Percentiles rank a stretch among this genome's conserved stretches.
phyloP scores from a whole-genome alignment of 2,797 vertebrate species.

The Chiroxiphia lanceolata region DNA sequence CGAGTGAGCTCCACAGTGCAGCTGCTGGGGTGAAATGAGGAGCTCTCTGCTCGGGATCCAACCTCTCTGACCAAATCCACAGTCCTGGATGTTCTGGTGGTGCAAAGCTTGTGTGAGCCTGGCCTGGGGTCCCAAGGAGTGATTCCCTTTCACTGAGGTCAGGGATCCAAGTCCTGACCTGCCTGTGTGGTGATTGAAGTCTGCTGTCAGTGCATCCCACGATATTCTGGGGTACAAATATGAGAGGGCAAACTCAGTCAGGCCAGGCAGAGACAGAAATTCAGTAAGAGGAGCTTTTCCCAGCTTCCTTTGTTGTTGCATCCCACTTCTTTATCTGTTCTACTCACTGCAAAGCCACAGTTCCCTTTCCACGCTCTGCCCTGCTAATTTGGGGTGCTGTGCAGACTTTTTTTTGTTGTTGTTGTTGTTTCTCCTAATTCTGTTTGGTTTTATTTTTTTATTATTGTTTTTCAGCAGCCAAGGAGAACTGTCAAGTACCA shows the following conservation, averaged over 20 bases:
- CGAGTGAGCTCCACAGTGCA: not conserved
- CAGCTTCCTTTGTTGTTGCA: not conserved
- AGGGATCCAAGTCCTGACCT: not conserved
- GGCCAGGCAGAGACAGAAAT: not conserved
- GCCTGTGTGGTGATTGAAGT: not conserved
- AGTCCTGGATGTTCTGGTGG: not conserved
- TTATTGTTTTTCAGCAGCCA: not conserved
- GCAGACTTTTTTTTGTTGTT: not conserved
- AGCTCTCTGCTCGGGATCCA: not conserved
- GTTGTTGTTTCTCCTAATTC: not conserved
- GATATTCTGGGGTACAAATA: not conserved
- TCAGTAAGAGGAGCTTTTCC: not conserved
- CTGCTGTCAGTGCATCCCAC: not conserved
- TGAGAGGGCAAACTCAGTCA: not conserved
- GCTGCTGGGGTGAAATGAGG: not conserved
- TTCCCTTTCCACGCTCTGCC: not conserved
- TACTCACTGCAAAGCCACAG: not conserved
- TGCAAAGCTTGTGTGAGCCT: not conserved
- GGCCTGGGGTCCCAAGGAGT: not conserved
- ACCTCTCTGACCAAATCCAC: not conserved
- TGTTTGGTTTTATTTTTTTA: not conserved
- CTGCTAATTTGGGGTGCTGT: not conserved
- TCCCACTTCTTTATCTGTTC: not conserved
- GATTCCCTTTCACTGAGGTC: not conserved
- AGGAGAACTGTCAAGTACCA: not conserved